Evolutionary conservation across 2,888 invertebrate genomes (phyloP), one percentile per base, ranked within the genome.

Genomic region (Dorcus parallelipipedus): DNA sequence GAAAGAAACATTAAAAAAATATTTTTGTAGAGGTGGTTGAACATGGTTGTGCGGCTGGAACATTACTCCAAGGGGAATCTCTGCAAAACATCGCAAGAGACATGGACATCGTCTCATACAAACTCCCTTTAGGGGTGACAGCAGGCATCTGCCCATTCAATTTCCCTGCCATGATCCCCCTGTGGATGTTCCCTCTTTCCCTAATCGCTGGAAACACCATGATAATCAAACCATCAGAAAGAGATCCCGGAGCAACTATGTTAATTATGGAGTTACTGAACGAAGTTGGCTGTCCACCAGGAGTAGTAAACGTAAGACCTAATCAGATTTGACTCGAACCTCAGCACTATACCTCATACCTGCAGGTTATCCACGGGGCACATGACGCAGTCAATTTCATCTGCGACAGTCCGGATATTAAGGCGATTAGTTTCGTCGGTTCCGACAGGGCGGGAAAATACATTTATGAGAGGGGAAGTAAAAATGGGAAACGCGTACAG

Each of bases 141-240:
- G 95, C 90, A 71, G 97, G 97, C 50, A 95, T 98, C 69, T 92
- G 95, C n/a, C 97, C 97, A 0, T 98, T 98, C 79, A 98, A 98
- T 79, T 99, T 98, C 79, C 99, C 99, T 0, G 98, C 98, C 38
- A 99, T 99, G 99, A 97, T 99, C 68, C 99, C 99, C 0, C 83
- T 99, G 3, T 99, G 99, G 98, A 91, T 91, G 86, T 91, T 91
- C 84, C 92, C 93, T 0, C 81, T 91, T 49, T 87, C 92, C 10
- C 81, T 91, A 41, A 89, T 94, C 5, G 94, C 96, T 54, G 99
- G 99, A 49, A 99, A 99, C 79, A 94, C 98, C 0, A 91, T 92
- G 78, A 82, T 99, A 54, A 82, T 99, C 71, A 99, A 93, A 81
- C 99, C 99, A 0, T 98, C 97, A 0, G 99, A 99, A 77, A 87